A percentile compares a stretch with the other conserved stretches of the same genome.
Evolutionary conservation across 2,113 vertebrate species (phyloP).

Genomic region (Vireo altiloquus): DNA sequence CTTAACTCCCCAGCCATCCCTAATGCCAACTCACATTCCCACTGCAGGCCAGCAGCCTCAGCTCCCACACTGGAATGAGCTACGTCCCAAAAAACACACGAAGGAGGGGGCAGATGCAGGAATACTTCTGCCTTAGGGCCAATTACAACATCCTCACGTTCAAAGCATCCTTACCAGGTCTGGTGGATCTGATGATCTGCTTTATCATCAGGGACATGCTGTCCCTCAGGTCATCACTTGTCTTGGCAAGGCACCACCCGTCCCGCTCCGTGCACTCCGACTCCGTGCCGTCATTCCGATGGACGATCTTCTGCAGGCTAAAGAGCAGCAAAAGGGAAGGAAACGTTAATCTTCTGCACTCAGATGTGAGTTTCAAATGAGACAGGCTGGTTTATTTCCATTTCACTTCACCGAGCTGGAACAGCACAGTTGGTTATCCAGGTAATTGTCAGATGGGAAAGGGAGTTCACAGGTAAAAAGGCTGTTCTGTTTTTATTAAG

Average conservation of each 20-base stretch:
- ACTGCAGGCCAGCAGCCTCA: neutral
- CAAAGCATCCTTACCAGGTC: constrained; percentile 70
- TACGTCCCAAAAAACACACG: neutral
- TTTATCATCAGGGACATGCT: constrained; percentile 90
- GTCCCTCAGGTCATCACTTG: constrained; percentile 86
- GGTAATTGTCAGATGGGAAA: neutral
- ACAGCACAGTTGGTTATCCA: neutral
- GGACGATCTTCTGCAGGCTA: constrained; percentile 84
- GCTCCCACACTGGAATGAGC: neutral
- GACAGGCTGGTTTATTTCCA: neutral
- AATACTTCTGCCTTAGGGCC: neutral
- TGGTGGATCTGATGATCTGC: constrained; percentile 79
- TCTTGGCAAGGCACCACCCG: constrained; percentile 91
- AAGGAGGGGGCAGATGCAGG: neutral
- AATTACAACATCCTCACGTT: neutral
- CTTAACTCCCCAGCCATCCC: neutral
- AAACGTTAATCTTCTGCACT: neutral
- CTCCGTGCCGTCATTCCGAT: constrained; percentile 77
- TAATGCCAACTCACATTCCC: neutral
- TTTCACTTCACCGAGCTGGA: neutral
- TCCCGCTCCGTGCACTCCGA: constrained; percentile 84
- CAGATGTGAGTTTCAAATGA: neutral
- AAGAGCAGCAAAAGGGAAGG: neutral
- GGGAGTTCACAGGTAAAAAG: neutral
- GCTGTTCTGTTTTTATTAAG: neutral